Conservation (phyloP, 2,797 vertebrate species). For the Neostethus bicornis region DNA sequence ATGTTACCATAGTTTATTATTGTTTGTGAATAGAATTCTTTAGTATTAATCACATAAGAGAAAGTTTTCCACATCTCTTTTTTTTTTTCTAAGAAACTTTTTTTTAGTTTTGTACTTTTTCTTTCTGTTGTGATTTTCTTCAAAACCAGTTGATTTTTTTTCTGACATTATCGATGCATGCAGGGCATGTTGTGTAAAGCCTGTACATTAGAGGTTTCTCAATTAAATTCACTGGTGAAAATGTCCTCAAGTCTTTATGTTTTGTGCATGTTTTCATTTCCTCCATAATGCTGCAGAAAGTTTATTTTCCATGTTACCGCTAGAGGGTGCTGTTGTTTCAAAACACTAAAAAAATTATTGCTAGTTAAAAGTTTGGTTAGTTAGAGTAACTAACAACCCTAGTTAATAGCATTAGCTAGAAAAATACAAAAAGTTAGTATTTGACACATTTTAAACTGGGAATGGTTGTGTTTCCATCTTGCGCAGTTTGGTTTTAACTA, state of each 20-base stretch:
- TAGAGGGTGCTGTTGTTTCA: constrained; percentile 42
- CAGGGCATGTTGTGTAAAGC: constrained; percentile 79
- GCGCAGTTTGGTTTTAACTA: too few relatives aligned
- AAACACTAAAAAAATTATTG: not conserved
- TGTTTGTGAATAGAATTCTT: constrained; percentile 44
- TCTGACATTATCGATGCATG: constrained; percentile 72
- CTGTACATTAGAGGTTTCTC: constrained; percentile 64
- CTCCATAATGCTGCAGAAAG: too few relatives aligned
- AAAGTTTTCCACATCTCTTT: constrained; percentile 25
- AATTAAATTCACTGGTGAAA: constrained; percentile 75
- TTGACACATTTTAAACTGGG: too few relatives aligned
- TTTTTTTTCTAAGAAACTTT: constrained; percentile 38
- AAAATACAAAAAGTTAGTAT: too few relatives aligned
- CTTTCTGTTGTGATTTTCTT: constrained; percentile 41
- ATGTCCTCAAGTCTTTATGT: constrained; percentile 19
- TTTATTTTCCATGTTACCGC: constrained; percentile 44
- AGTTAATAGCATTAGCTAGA: too few relatives aligned
- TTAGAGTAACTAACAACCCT: not conserved
- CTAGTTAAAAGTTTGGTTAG: not conserved
- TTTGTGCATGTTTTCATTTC: too few relatives aligned
- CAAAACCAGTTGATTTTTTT: constrained; percentile 37
- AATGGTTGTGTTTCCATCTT: too few relatives aligned
- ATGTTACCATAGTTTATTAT: too few relatives aligned
- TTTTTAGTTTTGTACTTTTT: constrained; percentile 68
- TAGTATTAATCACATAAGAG: constrained; percentile 46